Conservation (phyloP, 2,888 invertebrate species). For the Serrognathus titanus region DNA sequence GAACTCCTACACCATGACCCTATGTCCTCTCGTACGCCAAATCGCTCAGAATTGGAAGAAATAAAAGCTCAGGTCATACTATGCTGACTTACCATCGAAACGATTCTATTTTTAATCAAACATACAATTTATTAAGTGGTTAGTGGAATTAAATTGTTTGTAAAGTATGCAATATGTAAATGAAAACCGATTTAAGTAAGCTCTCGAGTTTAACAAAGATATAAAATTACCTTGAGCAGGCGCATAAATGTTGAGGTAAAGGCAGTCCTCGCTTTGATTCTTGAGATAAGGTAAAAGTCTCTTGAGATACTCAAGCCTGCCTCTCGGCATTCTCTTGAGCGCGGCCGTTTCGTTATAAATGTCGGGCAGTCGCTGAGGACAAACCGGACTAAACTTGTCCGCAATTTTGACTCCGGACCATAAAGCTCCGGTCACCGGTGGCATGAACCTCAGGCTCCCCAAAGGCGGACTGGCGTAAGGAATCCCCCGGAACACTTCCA, state of each 20-base stretch:
- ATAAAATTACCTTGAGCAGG: conserved; percentile 83
- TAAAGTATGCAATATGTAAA: not conserved
- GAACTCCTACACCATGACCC: no score
- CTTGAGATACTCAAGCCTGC: conserved; percentile 82
- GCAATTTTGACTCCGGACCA: conserved; percentile 89
- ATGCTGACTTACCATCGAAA: no score
- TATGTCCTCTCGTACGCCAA: no score
- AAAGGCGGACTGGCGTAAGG: conserved; percentile 93
- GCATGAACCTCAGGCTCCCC: conserved; percentile 90
- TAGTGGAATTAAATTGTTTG: no score
- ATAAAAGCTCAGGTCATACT: no score
- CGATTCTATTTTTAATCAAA: no score
- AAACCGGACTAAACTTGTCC: conserved; percentile 84
- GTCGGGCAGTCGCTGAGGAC: conserved; percentile 87
- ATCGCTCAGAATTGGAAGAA: no score
- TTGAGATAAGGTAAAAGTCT: conserved; percentile 81
- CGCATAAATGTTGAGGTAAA: conserved; percentile 94
- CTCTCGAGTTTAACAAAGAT: no score
- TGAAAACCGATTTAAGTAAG: not conserved
- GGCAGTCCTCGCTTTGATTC: conserved; percentile 95
- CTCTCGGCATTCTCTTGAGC: conserved; percentile 81
- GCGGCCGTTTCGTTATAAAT: conserved; percentile 81
- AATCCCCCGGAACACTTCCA: conserved; percentile 89
- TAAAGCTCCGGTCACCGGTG: conserved; percentile 88
- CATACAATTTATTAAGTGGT: no score